phyloP scores from a whole-genome alignment of 1,140 invertebrate species.

The Papilio helenus region DNA sequence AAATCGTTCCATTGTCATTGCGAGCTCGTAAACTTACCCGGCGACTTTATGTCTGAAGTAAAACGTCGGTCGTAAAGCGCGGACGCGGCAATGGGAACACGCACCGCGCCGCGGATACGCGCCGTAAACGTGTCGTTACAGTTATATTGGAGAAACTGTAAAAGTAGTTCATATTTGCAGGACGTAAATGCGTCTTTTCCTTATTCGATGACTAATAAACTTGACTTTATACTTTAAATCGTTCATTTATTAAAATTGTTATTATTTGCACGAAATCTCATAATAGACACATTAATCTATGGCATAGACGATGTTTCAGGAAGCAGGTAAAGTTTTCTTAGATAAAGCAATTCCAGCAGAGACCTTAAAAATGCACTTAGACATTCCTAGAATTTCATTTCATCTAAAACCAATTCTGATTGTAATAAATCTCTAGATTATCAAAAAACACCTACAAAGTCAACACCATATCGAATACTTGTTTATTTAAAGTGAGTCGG shows the following conservation, averaged over 20 bases:
- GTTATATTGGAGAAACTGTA: background rate
- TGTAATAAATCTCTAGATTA: background rate
- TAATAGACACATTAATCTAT: too few species aligned
- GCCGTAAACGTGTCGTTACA: background rate
- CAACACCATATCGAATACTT: background rate
- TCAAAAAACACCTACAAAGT: background rate
- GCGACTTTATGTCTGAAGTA: slow-evolving; percentile 14
- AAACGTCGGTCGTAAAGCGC: slow-evolving; percentile 6
- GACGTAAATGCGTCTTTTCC: background rate
- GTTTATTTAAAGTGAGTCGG: background rate
- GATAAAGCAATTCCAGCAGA: background rate
- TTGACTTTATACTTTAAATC: too few species aligned
- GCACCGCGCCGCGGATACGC: slow-evolving; percentile 1
- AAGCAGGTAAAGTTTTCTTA: background rate
- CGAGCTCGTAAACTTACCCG: slow-evolving; percentile 18
- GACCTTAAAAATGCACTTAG: too few species aligned
- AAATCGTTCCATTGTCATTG: slow-evolving; percentile 25
- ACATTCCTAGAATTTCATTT: background rate
- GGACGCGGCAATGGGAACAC: slow-evolving; percentile 1
- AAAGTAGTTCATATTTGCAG: slow-evolving; percentile 3
- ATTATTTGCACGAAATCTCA: too few species aligned
- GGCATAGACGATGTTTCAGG: background rate
- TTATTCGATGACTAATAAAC: background rate
- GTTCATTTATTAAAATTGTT: too few species aligned
- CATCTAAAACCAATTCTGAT: background rate